Percentiles rank a stretch among this genome's conserved stretches.
Evolutionary conservation across 1,140 invertebrate genomes (phyloP).

Genomic region (Drosophila burlai): DNA sequence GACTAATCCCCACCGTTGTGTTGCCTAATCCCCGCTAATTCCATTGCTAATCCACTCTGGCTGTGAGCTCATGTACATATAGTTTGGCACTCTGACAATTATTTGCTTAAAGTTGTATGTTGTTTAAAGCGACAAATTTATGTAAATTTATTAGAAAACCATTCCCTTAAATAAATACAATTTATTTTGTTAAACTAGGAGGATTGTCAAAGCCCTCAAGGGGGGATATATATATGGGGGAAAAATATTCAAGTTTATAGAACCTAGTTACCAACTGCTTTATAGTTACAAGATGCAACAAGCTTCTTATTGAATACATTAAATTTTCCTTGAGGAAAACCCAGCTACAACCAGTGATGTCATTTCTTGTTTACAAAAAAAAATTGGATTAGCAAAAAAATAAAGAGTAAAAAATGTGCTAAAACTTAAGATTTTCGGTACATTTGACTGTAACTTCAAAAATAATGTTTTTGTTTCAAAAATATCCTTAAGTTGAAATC

Average conservation of each 20-base stretch:
- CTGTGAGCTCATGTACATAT: constrained; percentile 4
- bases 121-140: background rate
- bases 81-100: constrained; percentile 10
- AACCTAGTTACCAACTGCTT: no score
- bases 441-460: no score
- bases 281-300: no score
- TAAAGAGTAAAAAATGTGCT: no score
- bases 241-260: background rate
- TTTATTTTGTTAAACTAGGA: background rate
- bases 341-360: no score
- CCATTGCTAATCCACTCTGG: constrained; percentile 35
- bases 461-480: no score
- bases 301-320: no score
- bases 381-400: no score
- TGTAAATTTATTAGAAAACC: background rate
- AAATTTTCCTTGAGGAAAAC: no score
- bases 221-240: background rate
- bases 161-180: background rate
- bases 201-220: background rate
- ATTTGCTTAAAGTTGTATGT: constrained; percentile 1
- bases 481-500: no score
- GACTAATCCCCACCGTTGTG: constrained; percentile 42
- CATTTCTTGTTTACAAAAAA: no score
- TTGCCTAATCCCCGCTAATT: constrained; percentile 37
- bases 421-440: no score